Evolutionary conservation across 2,888 invertebrate species (phyloP), one percentile per base, ranked within the genome.

Genomic region (Actias luna): DNA sequence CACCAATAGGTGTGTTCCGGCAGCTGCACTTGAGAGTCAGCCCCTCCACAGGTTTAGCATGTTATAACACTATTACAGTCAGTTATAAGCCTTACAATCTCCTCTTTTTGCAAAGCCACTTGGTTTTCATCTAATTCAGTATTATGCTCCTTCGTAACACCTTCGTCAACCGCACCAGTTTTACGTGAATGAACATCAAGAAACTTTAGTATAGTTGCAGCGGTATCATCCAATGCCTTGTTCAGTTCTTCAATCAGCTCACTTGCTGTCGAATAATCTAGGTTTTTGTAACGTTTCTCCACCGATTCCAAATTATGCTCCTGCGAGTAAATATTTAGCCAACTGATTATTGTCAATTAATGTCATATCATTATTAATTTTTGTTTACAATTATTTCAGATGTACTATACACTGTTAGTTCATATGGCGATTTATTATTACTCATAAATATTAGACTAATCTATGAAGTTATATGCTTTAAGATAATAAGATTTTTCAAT

Each of bases 101-200:
- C 87, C 33, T 88, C 84, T 59, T 73, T 87, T 63, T 87, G 88
- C 36, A 89, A 69, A 2, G 70, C 67, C 31, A 82, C 42, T 59
- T 85, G 86, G 65, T 85, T 88, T 14, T 68, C 68, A 64, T 90
- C 89, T 35, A 90, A 72, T 12, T 87, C 86, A 0, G 87, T 87
- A 22, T 62, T 71, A 58, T 74, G 80, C 0, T 68, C 68, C 16
- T 66, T 62, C 0, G 68, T 62, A 5, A 73, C 73, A 10, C 76
- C 77, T 2, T 35, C n/a, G 39, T 29, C 5, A 29, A 29, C 8
- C 8, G 59, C 67, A 12, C 59, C 64, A 10, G 60, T 46, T 5
- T 64, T 63, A 8, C 66, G 67, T 0, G 73, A 73, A 59, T 75
- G 70, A 2, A 83, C 74, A 8, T 87, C 83, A 3, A 88, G 65